Evolutionary conservation across 2,888 invertebrate genomes (phyloP), one percentile per base, ranked within the genome.

Genomic region (Drosophila niveifrons): DNA sequence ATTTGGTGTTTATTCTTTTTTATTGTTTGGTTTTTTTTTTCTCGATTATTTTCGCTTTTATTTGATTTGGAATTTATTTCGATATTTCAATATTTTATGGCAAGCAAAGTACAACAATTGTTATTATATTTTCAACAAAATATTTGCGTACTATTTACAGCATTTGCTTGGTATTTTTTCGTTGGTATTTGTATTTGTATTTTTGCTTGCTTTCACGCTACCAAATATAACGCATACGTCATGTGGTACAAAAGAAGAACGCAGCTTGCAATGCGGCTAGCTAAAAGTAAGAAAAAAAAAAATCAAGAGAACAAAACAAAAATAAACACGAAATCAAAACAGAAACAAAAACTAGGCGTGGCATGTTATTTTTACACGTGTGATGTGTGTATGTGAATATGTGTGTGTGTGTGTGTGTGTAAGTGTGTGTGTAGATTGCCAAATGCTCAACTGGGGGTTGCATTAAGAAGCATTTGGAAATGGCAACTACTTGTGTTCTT

Each of bases 181-280:
- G n/a, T n/a, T 47, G 36, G 44, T 34, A 1, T 28, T 53, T 36
- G 17, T 55, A 39, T 57, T 46, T 36, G 11, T 55, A 23, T 31
- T 53, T 58, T 53, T 58, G 52, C 44, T 36, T 63, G 56, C 51
- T 52, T 52, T 64, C 66, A 71, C 62, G 70, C 72, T 77, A 75
- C 67, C 67, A 66, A 79, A 79, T 68, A 87, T 82, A 72, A 88
- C 82, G 88, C 82, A 82, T 82, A 84, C 82, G 88, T 59, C 88
- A 72, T 82, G 88, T 87, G 87, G 84, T 67, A 77, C 78, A 79
- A 71, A 76, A 78, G 73, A 76, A 76, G 85, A 88, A 85, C 82
- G 80, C 77, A 86, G 87, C 72, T 79, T 79, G 80, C 83, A 86
- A 80, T 84, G 88, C 83, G 83, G 84, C 78, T 86, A 80, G 86